A percentile compares a stretch with the other conserved stretches of the same genome.
Evolutionary conservation across 92 coral and sea anemone species (phyloP).

Genomic region (Pocillopora grandis): DNA sequence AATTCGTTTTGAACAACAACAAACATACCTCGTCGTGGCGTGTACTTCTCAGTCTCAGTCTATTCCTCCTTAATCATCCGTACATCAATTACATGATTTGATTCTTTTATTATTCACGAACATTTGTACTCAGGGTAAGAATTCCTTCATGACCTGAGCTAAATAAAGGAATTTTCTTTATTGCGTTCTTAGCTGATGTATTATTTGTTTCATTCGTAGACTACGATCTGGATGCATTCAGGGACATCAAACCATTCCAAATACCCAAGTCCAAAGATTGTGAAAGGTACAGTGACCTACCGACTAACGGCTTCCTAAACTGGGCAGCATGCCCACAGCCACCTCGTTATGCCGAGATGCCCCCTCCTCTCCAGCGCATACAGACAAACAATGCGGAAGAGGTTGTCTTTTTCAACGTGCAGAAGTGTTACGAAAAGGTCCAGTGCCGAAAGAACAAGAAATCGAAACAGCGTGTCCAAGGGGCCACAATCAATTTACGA

Average conservation of each 20-base stretch:
- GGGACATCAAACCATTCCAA: slow-evolving; percentile 48
- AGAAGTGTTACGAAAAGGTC: slow-evolving; percentile 83
- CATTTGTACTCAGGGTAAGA: too few relatives aligned
- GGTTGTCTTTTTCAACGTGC: slow-evolving; percentile 72
- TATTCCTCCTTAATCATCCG: too few relatives aligned
- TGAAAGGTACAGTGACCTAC: slow-evolving; percentile 30
- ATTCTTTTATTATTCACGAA: too few relatives aligned
- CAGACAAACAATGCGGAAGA: slow-evolving; percentile 24
- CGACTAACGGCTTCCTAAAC: slow-evolving; percentile 28
- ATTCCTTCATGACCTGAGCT: too few relatives aligned
- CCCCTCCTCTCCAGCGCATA: slow-evolving; percentile 39
- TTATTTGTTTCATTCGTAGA: slow-evolving; percentile 3
- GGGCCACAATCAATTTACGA: slow-evolving; percentile 81
- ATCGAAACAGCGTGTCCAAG: slow-evolving; percentile 85
- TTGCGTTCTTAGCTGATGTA: background rate
- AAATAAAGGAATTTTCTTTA: too few relatives aligned
- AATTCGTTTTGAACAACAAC: too few relatives aligned
- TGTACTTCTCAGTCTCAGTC: too few relatives aligned
- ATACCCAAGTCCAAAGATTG: slow-evolving; percentile 39
- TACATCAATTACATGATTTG: too few relatives aligned
- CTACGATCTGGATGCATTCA: slow-evolving; percentile 45
- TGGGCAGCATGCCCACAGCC: slow-evolving; percentile 32
- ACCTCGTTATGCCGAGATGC: slow-evolving; percentile 19
- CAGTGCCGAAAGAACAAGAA: slow-evolving; percentile 95
- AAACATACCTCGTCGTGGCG: too few relatives aligned